Conservation (phyloP, 2,113 vertebrate species). For the Aptenodytes forsteri region DNA sequence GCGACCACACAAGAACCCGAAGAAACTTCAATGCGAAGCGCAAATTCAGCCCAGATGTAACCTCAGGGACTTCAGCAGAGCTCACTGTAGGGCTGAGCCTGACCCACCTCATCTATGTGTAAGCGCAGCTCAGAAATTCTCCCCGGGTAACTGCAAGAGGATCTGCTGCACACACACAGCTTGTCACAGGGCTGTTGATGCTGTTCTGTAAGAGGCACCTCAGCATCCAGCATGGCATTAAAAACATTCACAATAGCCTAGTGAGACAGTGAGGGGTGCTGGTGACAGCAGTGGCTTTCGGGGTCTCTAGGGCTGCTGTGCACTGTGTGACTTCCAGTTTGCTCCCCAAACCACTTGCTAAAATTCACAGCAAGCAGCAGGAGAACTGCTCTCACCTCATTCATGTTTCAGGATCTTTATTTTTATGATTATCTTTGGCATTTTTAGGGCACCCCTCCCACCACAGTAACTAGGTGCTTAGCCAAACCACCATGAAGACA, state of each 20-base stretch:
- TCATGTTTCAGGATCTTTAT: neutral
- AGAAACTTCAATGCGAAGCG: neutral
- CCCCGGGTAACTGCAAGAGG: neutral
- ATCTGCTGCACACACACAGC: neutral
- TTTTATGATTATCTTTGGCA: neutral
- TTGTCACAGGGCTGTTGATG: neutral
- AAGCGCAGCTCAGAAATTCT: neutral
- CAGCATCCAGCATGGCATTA: neutral
- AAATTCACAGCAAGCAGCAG: neutral
- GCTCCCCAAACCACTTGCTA: neutral
- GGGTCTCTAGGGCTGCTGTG: neutral
- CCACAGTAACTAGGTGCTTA: neutral
- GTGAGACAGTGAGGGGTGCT: neutral
- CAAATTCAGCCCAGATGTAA: slow-evolving; percentile 14
- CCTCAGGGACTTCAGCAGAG: neutral
- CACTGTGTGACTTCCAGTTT: neutral
- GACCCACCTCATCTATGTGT: neutral
- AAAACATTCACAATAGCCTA: neutral
- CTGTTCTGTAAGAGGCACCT: neutral
- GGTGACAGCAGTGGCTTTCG: neutral
- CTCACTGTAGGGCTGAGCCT: neutral
- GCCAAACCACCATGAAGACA: neutral
- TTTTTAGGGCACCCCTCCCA: neutral
- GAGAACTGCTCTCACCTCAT: neutral
- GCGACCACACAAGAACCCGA: neutral